A percentile compares a stretch with the other conserved stretches of the same genome.
These are phyloP conservation scores for Pteronura brasiliensis DNA, from an alignment of 2,113 vertebrate genomes.

Conservation along the genomic window DNA sequence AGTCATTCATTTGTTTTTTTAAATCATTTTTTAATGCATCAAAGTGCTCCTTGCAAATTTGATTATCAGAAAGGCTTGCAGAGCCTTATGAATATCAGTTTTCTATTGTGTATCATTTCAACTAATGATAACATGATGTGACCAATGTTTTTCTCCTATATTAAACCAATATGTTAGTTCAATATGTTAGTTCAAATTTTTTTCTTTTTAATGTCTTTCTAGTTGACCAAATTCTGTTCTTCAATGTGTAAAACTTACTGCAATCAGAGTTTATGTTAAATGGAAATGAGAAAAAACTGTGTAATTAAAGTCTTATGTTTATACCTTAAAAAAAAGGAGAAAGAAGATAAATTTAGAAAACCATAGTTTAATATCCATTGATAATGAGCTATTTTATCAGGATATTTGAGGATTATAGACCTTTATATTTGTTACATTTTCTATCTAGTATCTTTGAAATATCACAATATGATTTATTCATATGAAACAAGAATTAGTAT, in stretches of 20 bases:
- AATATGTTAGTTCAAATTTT: neutral
- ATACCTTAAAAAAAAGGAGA: neutral
- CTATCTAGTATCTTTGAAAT: neutral
- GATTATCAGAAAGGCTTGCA: neutral
- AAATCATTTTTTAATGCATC: neutral
- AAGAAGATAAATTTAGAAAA: constrained; percentile 23
- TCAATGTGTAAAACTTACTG: neutral
- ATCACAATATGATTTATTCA: neutral
- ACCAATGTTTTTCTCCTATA: neutral
- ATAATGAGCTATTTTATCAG: neutral
- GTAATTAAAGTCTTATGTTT: constrained; percentile 17
- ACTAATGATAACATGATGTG: neutral
- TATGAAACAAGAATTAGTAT: neutral
- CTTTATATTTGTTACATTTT: neutral
- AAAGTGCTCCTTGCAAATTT: neutral
- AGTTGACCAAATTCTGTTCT: constrained; percentile 7
- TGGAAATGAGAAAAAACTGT: neutral
- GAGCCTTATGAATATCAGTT: neutral
- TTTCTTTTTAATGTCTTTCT: neutral
- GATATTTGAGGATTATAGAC: neutral
- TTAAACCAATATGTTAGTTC: neutral
- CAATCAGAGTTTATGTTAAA: constrained; percentile 21
- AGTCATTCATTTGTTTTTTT: neutral
- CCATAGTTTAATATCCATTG: neutral
- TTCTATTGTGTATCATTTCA: neutral